Evolutionary conservation across 2,797 vertebrate species (phyloP).

Genomic region (Cirrhinus mrigala): DNA sequence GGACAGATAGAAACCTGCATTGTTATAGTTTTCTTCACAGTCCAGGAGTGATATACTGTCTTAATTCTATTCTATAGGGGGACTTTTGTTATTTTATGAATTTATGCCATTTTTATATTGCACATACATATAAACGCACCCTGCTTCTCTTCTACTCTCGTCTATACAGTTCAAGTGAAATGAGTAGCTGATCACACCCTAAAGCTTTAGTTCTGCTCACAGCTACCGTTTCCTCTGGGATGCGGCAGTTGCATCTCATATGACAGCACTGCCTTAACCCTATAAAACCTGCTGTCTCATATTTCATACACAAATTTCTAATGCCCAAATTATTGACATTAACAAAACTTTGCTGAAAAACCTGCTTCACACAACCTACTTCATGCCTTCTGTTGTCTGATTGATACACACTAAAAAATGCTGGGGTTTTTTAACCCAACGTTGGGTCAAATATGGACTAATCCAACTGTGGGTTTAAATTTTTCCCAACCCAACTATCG

Average conservation of each 20-base stretch:
- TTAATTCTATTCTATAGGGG: background rate
- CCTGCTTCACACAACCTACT: no score
- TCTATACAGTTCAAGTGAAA: background rate
- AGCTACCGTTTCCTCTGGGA: conserved; percentile 15
- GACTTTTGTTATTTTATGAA: background rate
- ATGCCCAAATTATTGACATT: no score
- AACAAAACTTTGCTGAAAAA: no score
- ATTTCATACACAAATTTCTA: no score
- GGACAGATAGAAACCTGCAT: background rate
- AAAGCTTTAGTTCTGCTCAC: conserved; percentile 7
- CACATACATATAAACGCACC: background rate
- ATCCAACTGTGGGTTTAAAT: no score
- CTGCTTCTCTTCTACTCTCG: background rate
- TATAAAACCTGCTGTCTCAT: no score
- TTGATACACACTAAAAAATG: no score
- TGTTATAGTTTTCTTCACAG: background rate
- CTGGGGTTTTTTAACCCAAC: no score
- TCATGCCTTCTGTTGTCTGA: no score
- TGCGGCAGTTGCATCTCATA: background rate
- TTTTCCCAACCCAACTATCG: no score
- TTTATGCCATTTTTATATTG: background rate
- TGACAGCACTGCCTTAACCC: background rate
- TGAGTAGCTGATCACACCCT: background rate
- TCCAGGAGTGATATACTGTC: background rate
- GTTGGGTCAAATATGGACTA: no score